These are phyloP conservation scores for Zhengitettix transpicula DNA, from an alignment of 2,888 invertebrate species.

Conservation along the genomic window DNA sequence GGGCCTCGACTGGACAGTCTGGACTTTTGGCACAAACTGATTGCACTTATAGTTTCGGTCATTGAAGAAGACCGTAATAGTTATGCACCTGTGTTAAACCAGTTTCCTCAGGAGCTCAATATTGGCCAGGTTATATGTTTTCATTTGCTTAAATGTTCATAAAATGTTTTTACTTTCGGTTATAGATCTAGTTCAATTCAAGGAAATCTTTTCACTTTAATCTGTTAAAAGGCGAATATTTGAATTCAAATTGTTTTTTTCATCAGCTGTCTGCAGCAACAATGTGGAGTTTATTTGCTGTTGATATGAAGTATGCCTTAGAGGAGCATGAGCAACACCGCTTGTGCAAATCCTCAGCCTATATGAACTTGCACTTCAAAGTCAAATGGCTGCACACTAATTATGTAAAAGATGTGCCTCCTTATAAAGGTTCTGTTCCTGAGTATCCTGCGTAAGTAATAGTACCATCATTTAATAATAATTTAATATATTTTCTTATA, in stretches of 20 bases:
- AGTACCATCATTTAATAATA: too few species aligned
- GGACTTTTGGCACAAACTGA: slow-evolving; percentile 96
- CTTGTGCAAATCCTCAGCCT: slow-evolving; percentile 92
- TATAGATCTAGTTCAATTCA: neutral
- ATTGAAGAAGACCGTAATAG: slow-evolving; percentile 98
- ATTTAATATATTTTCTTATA: too few species aligned
- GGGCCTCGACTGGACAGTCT: slow-evolving; percentile 76
- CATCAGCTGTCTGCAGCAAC: slow-evolving; percentile 84
- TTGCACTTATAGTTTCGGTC: slow-evolving; percentile 91
- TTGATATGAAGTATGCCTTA: slow-evolving; percentile 92
- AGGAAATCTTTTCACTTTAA: neutral
- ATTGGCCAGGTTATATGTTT: slow-evolving; percentile 61
- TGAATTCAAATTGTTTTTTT: neutral
- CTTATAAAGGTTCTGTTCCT: slow-evolving; percentile 90
- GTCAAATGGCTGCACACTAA: slow-evolving; percentile 94
- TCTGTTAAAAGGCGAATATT: neutral
- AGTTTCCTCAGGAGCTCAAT: slow-evolving; percentile 97
- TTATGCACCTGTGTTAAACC: slow-evolving; percentile 94
- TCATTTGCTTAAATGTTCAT: neutral
- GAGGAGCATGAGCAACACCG: slow-evolving; percentile 96
- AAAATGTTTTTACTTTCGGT: neutral
- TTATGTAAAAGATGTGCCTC: slow-evolving; percentile 94
- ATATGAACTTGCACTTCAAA: slow-evolving; percentile 99
- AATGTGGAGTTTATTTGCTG: slow-evolving; percentile 94
- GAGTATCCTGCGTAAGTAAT: slow-evolving; percentile 75